phyloP scores from a whole-genome alignment of 2,888 invertebrate genomes.

The Tenthredo amoena region DNA sequence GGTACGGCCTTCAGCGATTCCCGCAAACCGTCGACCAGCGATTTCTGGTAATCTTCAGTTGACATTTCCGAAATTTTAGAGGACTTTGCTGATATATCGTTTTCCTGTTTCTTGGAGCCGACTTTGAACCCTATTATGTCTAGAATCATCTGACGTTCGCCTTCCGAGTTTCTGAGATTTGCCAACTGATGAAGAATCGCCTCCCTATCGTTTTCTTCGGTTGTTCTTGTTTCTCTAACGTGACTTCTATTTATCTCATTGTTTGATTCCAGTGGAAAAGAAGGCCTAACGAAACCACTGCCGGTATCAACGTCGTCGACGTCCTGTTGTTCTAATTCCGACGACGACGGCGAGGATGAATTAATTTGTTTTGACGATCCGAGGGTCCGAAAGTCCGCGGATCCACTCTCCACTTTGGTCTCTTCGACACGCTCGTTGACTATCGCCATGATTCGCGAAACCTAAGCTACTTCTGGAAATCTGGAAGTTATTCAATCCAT shows the following conservation, averaged over 20 bases:
- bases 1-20: conserved; percentile 51
- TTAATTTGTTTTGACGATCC: not conserved
- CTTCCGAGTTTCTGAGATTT: not conserved
- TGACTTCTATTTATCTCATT: not conserved
- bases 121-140: not conserved
- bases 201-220: not conserved
- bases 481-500: not conserved
- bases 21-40: not conserved
- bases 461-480: not conserved
- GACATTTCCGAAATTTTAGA: conserved; percentile 1
- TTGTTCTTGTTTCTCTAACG: not conserved
- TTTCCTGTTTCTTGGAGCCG: not conserved
- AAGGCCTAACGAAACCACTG: not conserved
- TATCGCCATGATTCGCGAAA: not conserved
- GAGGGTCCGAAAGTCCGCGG: conserved; percentile 13
- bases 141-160: not conserved
- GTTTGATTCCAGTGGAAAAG: not conserved
- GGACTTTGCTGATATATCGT: not conserved
- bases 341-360: not conserved
- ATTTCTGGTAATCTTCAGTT: not conserved
- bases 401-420: not conserved
- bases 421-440: not conserved
- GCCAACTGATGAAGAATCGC: conserved; percentile 8
- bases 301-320: not conserved
- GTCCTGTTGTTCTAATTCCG: not conserved